phyloP scores from a whole-genome alignment of 2,113 vertebrate species.

The Symphodus melops region DNA sequence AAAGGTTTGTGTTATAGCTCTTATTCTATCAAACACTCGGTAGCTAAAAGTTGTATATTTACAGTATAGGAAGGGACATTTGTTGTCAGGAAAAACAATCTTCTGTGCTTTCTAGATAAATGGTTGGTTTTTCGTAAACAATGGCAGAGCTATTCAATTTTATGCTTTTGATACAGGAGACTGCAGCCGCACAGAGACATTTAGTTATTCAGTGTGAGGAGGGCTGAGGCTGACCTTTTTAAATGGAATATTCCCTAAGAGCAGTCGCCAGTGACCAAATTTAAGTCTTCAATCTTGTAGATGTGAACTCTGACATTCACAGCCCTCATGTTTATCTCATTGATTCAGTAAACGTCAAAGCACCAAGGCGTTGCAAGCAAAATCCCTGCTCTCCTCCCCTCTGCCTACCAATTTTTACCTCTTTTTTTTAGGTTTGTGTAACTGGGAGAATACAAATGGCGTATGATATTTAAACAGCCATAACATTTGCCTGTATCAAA shows the following conservation, averaged over 20 bases:
- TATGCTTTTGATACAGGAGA: constrained; percentile 41
- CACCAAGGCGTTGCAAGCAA: constrained; percentile 46
- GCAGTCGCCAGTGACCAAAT: constrained; percentile 69
- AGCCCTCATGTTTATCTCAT: constrained; percentile 80
- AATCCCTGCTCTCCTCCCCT: constrained; percentile 50
- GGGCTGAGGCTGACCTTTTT: constrained; percentile 75
- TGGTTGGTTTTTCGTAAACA: constrained; percentile 19
- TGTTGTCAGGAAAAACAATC: not conserved
- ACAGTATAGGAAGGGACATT: not conserved
- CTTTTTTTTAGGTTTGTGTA: constrained; percentile 36
- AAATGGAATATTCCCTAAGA: constrained; percentile 72
- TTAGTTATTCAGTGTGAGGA: constrained; percentile 64
- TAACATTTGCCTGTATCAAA: constrained; percentile 82
- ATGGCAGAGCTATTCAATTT: constrained; percentile 25
- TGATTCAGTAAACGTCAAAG: constrained; percentile 78
- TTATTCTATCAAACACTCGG: not conserved
- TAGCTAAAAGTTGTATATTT: not conserved
- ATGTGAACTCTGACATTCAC: constrained; percentile 83
- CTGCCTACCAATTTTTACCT: constrained; percentile 36
- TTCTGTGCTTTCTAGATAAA: constrained; percentile 23
- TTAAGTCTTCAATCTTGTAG: constrained; percentile 76
- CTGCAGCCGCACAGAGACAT: constrained; percentile 35
- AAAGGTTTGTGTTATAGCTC: not conserved
- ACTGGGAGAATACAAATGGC: constrained; percentile 79
- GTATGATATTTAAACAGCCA: constrained; percentile 83